These are phyloP conservation scores for Alligator mississippiensis DNA, from an alignment of 2,113 vertebrate species.

Conservation along the genomic window DNA sequence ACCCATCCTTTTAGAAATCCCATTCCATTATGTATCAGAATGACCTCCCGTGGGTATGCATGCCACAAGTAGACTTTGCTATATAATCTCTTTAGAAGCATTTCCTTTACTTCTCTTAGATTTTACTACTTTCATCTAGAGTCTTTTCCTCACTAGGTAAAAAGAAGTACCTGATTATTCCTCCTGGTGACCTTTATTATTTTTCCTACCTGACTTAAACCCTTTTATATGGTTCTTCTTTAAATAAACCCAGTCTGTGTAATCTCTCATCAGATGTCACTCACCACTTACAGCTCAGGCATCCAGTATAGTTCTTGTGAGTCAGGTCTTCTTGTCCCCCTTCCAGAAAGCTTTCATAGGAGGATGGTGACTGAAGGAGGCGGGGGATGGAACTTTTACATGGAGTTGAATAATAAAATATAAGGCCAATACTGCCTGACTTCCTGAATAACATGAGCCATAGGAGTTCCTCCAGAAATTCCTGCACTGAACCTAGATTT, in stretches of 20 bases:
- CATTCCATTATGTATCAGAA: neutral
- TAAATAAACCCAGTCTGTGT: slow-evolving; percentile 12
- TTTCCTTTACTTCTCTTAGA: slow-evolving; percentile 2
- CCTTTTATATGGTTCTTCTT: slow-evolving; percentile 48
- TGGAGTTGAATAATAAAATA: slow-evolving; percentile 13
- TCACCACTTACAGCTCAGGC: neutral
- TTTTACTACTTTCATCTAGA: neutral
- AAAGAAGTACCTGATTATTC: slow-evolving; percentile 30
- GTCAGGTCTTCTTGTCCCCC: slow-evolving; percentile 31
- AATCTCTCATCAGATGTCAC: slow-evolving; percentile 31
- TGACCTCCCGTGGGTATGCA: neutral
- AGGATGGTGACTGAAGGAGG: too few relatives aligned
- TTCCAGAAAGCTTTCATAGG: slow-evolving; percentile 33
- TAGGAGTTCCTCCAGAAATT: neutral
- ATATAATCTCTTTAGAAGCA: neutral
- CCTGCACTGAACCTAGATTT: neutral
- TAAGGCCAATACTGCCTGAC: neutral
- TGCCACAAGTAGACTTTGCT: neutral
- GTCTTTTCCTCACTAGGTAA: slow-evolving; percentile 1
- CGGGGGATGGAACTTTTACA: neutral
- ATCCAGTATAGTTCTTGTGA: neutral
- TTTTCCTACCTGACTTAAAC: slow-evolving; percentile 33
- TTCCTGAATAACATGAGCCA: neutral
- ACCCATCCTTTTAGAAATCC: neutral
- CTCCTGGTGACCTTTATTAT: neutral